phyloP scores from a whole-genome alignment of 2,797 vertebrate species.

The Periophthalmus magnuspinnatus region DNA sequence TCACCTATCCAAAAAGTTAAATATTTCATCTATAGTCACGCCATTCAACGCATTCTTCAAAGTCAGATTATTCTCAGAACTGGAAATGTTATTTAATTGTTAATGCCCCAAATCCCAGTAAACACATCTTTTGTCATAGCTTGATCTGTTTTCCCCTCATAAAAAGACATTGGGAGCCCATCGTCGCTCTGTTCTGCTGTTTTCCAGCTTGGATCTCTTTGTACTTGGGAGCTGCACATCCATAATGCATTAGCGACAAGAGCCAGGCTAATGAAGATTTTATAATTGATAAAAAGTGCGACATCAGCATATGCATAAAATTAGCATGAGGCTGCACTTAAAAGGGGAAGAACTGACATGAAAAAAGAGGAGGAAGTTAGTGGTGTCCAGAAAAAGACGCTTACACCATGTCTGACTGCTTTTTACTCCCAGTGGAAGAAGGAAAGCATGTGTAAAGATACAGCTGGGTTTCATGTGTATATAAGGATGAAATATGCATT shows the following conservation, averaged over 20 bases:
- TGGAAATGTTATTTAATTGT: conserved; percentile 5
- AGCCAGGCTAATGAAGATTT: conserved; percentile 64
- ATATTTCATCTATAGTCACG: background rate
- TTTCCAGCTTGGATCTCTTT: conserved; percentile 45
- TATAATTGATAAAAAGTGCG: conserved; percentile 64
- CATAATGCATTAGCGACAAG: conserved; percentile 64
- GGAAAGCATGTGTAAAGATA: conserved; percentile 2
- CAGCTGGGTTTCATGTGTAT: background rate
- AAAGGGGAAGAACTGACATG: conserved; percentile 26
- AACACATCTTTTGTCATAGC: conserved; percentile 26
- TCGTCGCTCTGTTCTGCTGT: background rate
- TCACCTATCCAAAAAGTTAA: conserved; percentile 2
- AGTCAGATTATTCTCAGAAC: background rate
- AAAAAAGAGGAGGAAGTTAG: background rate
- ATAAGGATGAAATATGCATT: background rate
- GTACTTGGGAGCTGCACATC: conserved; percentile 54
- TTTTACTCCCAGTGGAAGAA: conserved; percentile 3
- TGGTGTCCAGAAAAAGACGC: conserved; percentile 2
- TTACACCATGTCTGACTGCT: conserved; percentile 3
- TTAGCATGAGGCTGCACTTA: conserved; percentile 38
- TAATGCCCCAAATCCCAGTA: conserved; percentile 27
- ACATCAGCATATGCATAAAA: conserved; percentile 59
- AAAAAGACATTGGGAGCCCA: conserved; percentile 2
- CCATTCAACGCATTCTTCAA: background rate
- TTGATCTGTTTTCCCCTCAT: conserved; percentile 34